Conservation (phyloP, 1,140 invertebrate genomes). For the Drosophila willistoni region DNA sequence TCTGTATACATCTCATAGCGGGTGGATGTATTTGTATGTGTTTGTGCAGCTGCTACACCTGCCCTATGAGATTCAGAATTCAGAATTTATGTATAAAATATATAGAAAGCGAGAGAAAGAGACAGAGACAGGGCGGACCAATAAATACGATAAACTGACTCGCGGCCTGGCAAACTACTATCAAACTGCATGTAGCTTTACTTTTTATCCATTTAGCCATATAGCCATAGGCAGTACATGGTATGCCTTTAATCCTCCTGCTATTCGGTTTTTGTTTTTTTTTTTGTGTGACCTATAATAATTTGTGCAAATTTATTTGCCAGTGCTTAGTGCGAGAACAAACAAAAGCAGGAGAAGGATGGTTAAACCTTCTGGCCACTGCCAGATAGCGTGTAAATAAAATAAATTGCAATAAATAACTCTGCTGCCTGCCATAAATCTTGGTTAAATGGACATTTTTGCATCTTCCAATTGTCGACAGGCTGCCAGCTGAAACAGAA, state of each 20-base stretch:
- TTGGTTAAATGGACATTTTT: constrained; percentile 81
- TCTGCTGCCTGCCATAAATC: constrained; percentile 75
- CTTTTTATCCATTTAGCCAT: constrained; percentile 49
- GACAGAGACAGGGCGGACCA: constrained; percentile 29
- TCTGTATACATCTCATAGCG: constrained; percentile 18
- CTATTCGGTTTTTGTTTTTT: constrained; percentile 10
- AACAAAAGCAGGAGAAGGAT: not conserved
- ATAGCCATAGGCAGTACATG: constrained; percentile 40
- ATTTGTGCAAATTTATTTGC: constrained; percentile 80
- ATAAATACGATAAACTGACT: constrained; percentile 76
- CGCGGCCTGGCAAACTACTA: constrained; percentile 32
- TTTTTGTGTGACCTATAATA: constrained; percentile 59
- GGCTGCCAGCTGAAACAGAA: constrained; percentile 16
- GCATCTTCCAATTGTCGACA: constrained; percentile 78
- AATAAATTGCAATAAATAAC: constrained; percentile 82
- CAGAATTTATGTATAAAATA: constrained; percentile 74
- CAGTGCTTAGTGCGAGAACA: constrained; percentile 59
- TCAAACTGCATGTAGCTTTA: constrained; percentile 8
- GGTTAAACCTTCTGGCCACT: constrained; percentile 58
- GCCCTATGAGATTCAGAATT: constrained; percentile 46
- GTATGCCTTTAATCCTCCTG: constrained; percentile 6
- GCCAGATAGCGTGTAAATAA: constrained; percentile 79
- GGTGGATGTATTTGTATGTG: constrained; percentile 32
- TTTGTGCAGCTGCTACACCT: constrained; percentile 49
- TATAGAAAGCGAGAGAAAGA: constrained; percentile 46